Evolutionary conservation across 2,113 vertebrate genomes (phyloP).

Genomic region (Bos indicus): DNA sequence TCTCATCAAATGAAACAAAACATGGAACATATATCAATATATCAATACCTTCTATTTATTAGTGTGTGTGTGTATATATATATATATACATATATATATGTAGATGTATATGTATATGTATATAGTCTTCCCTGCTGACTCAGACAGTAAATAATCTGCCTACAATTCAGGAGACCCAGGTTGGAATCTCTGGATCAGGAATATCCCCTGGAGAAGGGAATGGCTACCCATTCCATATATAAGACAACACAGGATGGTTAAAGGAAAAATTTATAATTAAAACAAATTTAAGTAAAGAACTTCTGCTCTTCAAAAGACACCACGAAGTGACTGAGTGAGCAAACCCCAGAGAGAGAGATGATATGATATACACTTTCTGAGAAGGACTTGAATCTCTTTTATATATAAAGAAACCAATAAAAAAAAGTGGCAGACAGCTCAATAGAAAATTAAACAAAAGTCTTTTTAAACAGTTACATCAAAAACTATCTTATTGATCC

Average conservation of each 20-base stretch:
- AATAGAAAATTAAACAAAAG: not conserved
- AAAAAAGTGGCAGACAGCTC: not conserved
- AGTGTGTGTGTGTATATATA: not conserved
- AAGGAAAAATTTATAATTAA: not conserved
- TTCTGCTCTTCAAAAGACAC: not conserved
- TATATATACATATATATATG: accelerated
- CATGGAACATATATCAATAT: not conserved
- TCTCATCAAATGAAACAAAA: not conserved
- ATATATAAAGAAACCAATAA: not conserved
- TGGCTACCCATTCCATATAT: not conserved
- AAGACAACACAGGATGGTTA: not conserved
- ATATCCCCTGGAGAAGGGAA: not conserved
- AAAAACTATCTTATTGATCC: not conserved
- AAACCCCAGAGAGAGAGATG: not conserved
- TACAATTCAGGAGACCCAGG: not conserved
- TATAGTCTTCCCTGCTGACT: not conserved
- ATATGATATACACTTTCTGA: not conserved
- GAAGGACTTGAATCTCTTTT: not conserved
- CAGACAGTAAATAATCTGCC: not conserved
- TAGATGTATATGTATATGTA: too few relatives aligned
- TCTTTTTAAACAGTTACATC: not conserved
- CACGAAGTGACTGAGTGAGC: not conserved
- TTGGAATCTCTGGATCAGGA: not conserved
- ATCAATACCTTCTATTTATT: not conserved
- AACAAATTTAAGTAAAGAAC: not conserved